Evolutionary conservation across 2,888 invertebrate genomes (phyloP), one percentile per base, ranked within the genome.

Genomic region (Antheraea yamamai): DNA sequence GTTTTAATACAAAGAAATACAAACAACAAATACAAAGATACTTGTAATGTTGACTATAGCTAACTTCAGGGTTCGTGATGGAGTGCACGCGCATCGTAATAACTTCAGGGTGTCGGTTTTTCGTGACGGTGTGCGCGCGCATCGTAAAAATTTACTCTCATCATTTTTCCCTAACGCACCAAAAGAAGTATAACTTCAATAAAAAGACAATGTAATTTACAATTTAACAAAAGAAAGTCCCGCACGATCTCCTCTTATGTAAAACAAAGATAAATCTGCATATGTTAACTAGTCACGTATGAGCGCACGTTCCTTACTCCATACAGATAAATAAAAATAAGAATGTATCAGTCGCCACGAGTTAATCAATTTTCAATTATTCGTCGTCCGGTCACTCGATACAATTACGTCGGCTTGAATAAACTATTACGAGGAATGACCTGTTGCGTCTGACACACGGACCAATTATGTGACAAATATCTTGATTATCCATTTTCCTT

Each of bases 351-450:
- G 10, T 58, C 35, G 55, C 52, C 39, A n/a, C 58, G 20, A n/a
- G 20, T 68, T 75, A 72, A 73, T 75, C 61, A 73, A 70, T 75
- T 73, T 70, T 52, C 73, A 75, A 76, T 76, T 75, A 68, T 64
- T 73, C 4, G 64, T 64, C 52, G 77, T 39, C 74, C 79, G 78
- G 79, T 75, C 79, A 74, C 72, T 78, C 78, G 73, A 77, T 75
- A 78, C 79, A 79, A 79, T 78, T 78, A 79, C 77, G 77, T 70
- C 30, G 58, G 14, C 35, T 58, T 77, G 77, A 78, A 78, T 78
- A 77, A 66, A 74, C 12, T 61, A 75, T 75, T 73, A 70, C 58
- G 12, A 58, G 51, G 30, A 79, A 79, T 81, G 76, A 74, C 51
- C 66, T 70, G 12, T 52, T 20, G 23, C 72, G 74, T 72, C 8